Evolutionary conservation across 2,113 vertebrate genomes (phyloP).

Genomic region (Silurus asotus): DNA sequence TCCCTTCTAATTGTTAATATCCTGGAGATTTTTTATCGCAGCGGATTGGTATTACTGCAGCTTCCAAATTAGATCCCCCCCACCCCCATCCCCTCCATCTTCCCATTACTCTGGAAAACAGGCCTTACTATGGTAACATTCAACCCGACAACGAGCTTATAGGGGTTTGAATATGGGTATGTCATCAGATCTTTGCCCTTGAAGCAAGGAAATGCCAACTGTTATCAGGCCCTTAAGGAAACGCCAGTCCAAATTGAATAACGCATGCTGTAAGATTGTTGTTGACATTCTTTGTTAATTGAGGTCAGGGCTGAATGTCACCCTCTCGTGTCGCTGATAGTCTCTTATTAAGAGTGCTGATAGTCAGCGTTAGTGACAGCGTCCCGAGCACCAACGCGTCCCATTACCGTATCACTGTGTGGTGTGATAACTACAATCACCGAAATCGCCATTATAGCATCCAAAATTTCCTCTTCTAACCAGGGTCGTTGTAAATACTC

Average conservation of each 20-base stretch:
- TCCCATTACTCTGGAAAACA: conserved; percentile 37
- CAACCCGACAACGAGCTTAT: conserved; percentile 7
- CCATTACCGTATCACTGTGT: neutral
- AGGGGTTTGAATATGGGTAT: conserved; percentile 15
- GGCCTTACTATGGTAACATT: conserved; percentile 56
- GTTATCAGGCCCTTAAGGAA: conserved; percentile 30
- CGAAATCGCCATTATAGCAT: neutral
- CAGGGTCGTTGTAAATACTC: too few species aligned
- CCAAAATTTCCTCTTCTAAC: neutral
- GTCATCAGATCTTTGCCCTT: conserved; percentile 24
- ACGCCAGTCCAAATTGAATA: conserved; percentile 34
- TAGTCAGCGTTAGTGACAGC: conserved; percentile 8
- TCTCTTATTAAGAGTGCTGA: conserved; percentile 13
- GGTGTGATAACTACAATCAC: neutral
- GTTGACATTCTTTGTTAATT: conserved; percentile 48
- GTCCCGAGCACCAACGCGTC: neutral
- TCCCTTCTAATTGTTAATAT: conserved; percentile 44
- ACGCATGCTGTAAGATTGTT: conserved; percentile 7
- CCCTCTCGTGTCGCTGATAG: conserved; percentile 29
- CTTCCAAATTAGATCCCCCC: conserved; percentile 40
- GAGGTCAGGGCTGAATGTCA: conserved; percentile 39
- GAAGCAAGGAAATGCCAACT: conserved; percentile 42
- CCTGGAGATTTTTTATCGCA: conserved; percentile 27
- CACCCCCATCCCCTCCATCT: neutral
- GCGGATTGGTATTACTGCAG: conserved; percentile 29